Evolutionary conservation across 2,797 vertebrate species (phyloP), one percentile per base, ranked within the genome.

Genomic region (Phrynocephalus vlangalii): DNA sequence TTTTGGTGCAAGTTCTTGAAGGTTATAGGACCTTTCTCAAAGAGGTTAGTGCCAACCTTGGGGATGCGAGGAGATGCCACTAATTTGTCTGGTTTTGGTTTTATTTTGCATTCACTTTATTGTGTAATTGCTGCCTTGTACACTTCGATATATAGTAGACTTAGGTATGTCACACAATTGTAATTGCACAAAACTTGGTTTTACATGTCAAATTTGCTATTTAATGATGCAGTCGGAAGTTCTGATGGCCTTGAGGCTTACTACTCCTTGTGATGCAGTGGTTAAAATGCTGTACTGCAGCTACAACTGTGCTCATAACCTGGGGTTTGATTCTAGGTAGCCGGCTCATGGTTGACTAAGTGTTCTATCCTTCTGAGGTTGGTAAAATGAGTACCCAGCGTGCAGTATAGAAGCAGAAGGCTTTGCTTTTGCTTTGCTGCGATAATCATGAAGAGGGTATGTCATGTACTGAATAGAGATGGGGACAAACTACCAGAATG

Each of bases 41-140:
- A 93, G 82, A 94, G 93, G 95, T 95, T 86, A 94, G 94, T 86
- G 52, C 60, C 82, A 85, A 44, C 56, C 76, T 72, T 8, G 38
- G 63, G n/a, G 24, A 16, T 5, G 81, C 7, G 44, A 18, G 38
- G 28, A 5, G 28, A 5, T 28, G 86, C 0, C 68, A 73, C 1
- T 0, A n/a, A 30, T 2, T 20, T 6, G 66, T 10, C 20, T 10
- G 1, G 60, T 15, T 63, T 16, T 16, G 15, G 60, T 16, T 63
- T 16, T 15, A 5, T 63, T 63, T 63, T 63, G 5, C 16, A 6
- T 18, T 85, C 15, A 22, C 9, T 15, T 60, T 18, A 18, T 10
- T 50, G 7, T 44, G 26, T 6, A 81, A 33, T 18, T 28, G 18
- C 56, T 73, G 48, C 18, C 26, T 5, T 63, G 60, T 24, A 60